phyloP scores from a whole-genome alignment of 2,113 vertebrate genomes.

The Casuarius casuarius region DNA sequence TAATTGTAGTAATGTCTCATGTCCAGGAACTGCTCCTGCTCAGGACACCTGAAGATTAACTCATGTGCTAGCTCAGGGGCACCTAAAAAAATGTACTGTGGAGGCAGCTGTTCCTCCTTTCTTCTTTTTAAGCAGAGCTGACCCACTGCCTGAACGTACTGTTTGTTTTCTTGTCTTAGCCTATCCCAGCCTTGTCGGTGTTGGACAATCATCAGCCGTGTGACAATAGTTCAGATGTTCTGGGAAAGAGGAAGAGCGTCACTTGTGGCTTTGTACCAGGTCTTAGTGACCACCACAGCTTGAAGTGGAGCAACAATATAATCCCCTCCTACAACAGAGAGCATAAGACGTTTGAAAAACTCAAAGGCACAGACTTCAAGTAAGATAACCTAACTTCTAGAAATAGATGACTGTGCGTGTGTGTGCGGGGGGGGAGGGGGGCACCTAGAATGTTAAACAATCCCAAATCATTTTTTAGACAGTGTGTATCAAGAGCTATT shows the following conservation, averaged over 20 bases:
- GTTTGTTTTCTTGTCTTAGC: constrained; percentile 18
- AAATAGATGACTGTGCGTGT: neutral
- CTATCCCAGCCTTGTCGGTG: constrained; percentile 35
- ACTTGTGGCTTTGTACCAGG: constrained; percentile 24
- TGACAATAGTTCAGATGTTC: accelerated
- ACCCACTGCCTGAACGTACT: neutral
- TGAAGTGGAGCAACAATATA: neutral
- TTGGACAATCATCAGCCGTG: neutral
- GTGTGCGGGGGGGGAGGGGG: neutral
- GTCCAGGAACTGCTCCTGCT: too few relatives aligned
- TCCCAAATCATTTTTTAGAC: accelerated
- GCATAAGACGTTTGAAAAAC: neutral
- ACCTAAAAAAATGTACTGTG: neutral
- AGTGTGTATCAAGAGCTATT: neutral
- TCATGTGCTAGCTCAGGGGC: neutral
- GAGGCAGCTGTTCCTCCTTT: neutral
- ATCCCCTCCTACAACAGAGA: neutral
- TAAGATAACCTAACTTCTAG: neutral
- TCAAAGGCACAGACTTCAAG: neutral
- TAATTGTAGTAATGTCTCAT: too few relatives aligned
- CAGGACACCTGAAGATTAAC: neutral
- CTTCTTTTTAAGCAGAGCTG: accelerated
- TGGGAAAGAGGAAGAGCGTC: neutral
- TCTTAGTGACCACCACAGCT: neutral
- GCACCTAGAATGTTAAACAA: neutral